Conservation (phyloP, 1,140 invertebrate species). For the Hesperophylax magnus region DNA sequence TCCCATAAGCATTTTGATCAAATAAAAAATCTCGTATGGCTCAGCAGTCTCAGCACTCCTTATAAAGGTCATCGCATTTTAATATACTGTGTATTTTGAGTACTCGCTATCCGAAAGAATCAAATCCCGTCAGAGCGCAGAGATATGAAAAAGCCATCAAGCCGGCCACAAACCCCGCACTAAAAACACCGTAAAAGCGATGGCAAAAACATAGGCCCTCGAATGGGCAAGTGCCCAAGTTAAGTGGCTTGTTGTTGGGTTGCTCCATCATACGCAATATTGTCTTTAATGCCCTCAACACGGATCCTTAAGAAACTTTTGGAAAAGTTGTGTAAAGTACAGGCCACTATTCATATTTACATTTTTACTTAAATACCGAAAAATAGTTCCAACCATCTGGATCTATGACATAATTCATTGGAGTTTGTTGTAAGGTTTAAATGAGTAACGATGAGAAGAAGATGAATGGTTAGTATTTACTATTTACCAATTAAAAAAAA, state of each 20-base stretch:
- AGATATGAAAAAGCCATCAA: conserved; percentile 27
- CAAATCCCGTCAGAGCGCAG: conserved; percentile 10
- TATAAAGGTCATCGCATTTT: neutral
- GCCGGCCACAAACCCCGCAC: conserved; percentile 20
- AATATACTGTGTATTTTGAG: conserved; percentile 10
- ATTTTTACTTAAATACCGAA: too few species aligned
- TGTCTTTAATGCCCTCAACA: conserved; percentile 32
- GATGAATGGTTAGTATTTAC: too few species aligned
- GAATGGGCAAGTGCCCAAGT: neutral
- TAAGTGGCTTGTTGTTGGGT: conserved; percentile 35
- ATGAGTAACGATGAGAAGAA: too few species aligned
- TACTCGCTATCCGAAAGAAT: conserved; percentile 5
- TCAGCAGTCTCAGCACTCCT: too few species aligned
- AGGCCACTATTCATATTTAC: too few species aligned
- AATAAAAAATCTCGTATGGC: too few species aligned
- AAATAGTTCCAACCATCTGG: too few species aligned
- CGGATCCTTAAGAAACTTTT: conserved; percentile 32
- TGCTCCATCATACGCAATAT: conserved; percentile 35
- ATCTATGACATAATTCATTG: too few species aligned
- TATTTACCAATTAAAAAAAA: too few species aligned
- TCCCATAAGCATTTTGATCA: too few species aligned
- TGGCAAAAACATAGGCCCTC: conserved; percentile 17
- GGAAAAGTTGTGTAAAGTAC: conserved; percentile 50
- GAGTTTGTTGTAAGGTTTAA: too few species aligned
- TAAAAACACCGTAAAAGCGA: conserved; percentile 32